Conservation (phyloP, 2,888 invertebrate genomes). For the Amblyjoppa fuscipennis region DNA sequence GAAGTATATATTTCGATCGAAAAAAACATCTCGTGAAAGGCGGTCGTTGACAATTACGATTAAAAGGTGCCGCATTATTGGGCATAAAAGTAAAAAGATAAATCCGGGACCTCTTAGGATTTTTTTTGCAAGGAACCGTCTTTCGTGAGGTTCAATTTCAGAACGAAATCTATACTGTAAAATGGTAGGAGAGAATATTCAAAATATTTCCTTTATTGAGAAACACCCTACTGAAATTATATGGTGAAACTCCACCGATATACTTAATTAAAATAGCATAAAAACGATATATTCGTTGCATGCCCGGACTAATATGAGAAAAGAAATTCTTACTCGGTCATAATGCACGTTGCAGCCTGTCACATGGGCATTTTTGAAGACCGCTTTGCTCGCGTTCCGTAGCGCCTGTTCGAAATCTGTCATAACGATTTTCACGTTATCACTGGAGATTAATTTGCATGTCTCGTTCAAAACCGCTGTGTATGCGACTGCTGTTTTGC, state of each 20-base stretch:
- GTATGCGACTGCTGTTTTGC: neutral
- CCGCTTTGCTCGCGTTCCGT: constrained; percentile 7
- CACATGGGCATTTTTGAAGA: constrained; percentile 5
- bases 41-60: too few relatives aligned
- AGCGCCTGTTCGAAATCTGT: constrained; percentile 24
- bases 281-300: neutral
- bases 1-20: too few relatives aligned
- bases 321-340: constrained; percentile 16
- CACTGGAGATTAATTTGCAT: neutral
- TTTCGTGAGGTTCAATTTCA: too few relatives aligned
- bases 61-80: too few relatives aligned
- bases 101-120: too few relatives aligned
- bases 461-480: constrained; percentile 5
- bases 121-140: too few relatives aligned
- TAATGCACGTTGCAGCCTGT: constrained; percentile 40
- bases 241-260: neutral
- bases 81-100: too few relatives aligned
- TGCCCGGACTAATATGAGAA: neutral
- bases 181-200: too few relatives aligned
- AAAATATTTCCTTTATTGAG: too few relatives aligned
- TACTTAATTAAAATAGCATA: neutral
- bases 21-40: too few relatives aligned
- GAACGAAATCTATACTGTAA: too few relatives aligned
- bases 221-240: too few relatives aligned
- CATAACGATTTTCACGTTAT: constrained; percentile 5